phyloP scores from a whole-genome alignment of 2,888 invertebrate genomes.

The Tinea pellionella region DNA sequence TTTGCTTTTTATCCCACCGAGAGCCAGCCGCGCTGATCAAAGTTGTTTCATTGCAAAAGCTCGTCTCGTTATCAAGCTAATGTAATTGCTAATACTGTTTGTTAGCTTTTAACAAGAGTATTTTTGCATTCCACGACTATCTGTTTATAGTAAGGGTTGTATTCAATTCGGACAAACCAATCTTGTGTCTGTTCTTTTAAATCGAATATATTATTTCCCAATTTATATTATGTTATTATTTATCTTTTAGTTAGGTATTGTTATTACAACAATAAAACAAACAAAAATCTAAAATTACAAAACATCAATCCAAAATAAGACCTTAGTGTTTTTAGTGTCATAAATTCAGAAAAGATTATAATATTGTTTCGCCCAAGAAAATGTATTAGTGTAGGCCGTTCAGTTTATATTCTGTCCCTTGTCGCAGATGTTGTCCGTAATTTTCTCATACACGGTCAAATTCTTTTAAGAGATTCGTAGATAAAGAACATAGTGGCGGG shows the following conservation, averaged over 20 bases:
- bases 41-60: slow-evolving; percentile 14
- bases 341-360: slow-evolving; percentile 9
- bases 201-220: too few relatives aligned
- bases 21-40: slow-evolving; percentile 11
- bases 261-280: too few relatives aligned
- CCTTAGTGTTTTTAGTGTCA: neutral
- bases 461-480: slow-evolving; percentile 67
- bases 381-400: slow-evolving; percentile 3
- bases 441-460: slow-evolving; percentile 67
- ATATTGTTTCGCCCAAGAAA: neutral
- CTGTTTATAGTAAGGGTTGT: neutral
- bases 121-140: too few relatives aligned
- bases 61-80: slow-evolving; percentile 11
- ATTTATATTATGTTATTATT: too few relatives aligned
- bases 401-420: slow-evolving; percentile 35
- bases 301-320: neutral
- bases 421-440: slow-evolving; percentile 65
- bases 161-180: too few relatives aligned
- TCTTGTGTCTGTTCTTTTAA: too few relatives aligned
- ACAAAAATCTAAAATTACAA: neutral
- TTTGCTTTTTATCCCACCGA: slow-evolving; percentile 7
- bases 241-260: too few relatives aligned
- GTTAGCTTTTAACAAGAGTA: slow-evolving; percentile 1
- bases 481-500: slow-evolving; percentile 64
- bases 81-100: slow-evolving; percentile 14